A percentile compares a stretch with the other conserved stretches of the same genome.
Conservation (phyloP, 2,888 invertebrate species). For the Chrysina gloriosa region DNA sequence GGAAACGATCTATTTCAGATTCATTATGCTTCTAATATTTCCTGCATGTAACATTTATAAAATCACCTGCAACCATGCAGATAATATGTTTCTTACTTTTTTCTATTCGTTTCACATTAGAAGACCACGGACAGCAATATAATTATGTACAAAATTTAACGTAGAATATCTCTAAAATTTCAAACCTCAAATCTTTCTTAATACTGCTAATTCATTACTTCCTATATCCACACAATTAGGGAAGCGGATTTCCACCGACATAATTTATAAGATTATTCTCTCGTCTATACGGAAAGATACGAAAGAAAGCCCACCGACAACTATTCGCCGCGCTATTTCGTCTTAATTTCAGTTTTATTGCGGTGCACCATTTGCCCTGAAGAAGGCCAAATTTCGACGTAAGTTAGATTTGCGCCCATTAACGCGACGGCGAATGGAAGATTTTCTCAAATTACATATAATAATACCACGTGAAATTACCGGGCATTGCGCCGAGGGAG, state of each 20-base stretch:
- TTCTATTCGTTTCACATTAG: no score
- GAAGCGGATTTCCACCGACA: constrained; percentile 1
- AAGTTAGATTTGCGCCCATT: constrained; percentile 25
- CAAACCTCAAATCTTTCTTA: neutral
- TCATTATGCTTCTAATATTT: no score
- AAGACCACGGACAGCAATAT: no score
- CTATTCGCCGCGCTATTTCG: constrained; percentile 6
- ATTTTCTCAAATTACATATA: constrained; percentile 21
- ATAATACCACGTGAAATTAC: constrained; percentile 15
- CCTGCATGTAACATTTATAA: no score
- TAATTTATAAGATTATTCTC: constrained; percentile 10
- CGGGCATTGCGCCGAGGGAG: neutral
- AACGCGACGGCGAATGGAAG: constrained; percentile 19
- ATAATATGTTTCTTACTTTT: no score
- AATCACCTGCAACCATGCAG: no score
- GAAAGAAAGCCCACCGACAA: neutral
- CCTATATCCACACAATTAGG: neutral
- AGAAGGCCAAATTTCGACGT: constrained; percentile 7
- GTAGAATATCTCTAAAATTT: neutral
- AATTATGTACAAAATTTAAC: no score
- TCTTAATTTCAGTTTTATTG: constrained; percentile 17
- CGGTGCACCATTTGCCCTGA: neutral
- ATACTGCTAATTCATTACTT: neutral
- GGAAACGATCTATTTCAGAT: no score
- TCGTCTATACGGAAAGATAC: neutral